Evolutionary conservation across 1,140 invertebrate species (phyloP), one percentile per base, ranked within the genome.

Genomic region (Ladona fulva): DNA sequence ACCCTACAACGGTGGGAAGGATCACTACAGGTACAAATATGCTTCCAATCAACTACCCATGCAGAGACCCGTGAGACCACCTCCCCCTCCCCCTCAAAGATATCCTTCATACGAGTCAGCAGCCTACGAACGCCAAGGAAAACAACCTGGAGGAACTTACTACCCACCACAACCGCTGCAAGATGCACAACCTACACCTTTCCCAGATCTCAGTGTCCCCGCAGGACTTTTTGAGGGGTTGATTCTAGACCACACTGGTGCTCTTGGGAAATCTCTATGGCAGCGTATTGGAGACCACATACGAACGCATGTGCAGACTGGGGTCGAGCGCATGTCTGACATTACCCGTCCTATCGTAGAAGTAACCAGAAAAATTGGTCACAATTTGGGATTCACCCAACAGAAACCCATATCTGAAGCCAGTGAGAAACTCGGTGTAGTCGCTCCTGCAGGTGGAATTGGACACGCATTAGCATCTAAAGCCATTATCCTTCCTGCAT

Each of bases 331-430:
- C 24, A 89, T 94, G 66, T 89, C 91, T 19, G 89, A 91, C 80
- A 83, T 93, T 0, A 91, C 92, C 0, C 86, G 89, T 66, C 91
- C 92, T 0, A 79, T 93, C 3, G 88, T 92, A 0, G 92, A 93
- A 84, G 92, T 92, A 0, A 92, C 92, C 0, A 91, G 93, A 3
- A 93, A 93, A 84, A 92, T 92, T 76, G 91, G 91, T 0, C 87
- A 92, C 77, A 94, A 93, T 82, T 84, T 93, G 11, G 92, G 92
- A 6, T 84, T 93, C 0, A 87, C 73, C 83, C 86, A n/a, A 81
- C 77, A 77, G 59, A 80, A 82, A 83, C 29, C 29, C 29, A 8
- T 37, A 5, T 66, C 52, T 5, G 52, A 66, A 22, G 52, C 52
- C 5, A 66, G 52, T 12, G 90, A 94, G 80, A 92, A 92, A 82